Base-by-base conservation (phyloP, 2,888 invertebrate species). In the Oasisia sp. region DNA sequence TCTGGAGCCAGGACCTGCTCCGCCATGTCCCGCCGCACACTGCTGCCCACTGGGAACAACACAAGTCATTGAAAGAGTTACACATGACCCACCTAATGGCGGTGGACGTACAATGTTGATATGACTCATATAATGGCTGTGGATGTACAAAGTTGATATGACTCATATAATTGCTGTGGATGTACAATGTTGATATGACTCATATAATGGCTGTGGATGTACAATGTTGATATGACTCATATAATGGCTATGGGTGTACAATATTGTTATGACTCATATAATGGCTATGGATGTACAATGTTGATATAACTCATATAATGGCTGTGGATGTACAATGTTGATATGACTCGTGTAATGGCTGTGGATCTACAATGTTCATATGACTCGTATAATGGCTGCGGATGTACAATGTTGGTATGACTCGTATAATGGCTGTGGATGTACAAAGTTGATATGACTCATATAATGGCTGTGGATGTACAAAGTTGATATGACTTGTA, bases 1-100 rank as follows among this genome's bases (percentile, higher is more conserved):
- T 95, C 95, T 5, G 93, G 94, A 91, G 74, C 2, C 7, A 74
- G 4, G 74, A 74, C n/a, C 27, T 74, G 74, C 27, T 74, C 74
- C n/a, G 74, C n/a, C 27, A 74, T 27, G 27, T 74, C 74, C 14
- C 7, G 74, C n/a, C 7, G 19, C 74, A 74, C 27, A 19, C 74
- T 74, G 27, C 74, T 74, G 74, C 74, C 74, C 27, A 74, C 74
- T 74, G 74, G 27, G 27, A 74, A 74, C 74, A 74, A n/a, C 74
- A 74, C 19, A 74, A 74, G 74, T 74, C 27, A 19, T 3, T 74
- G 74, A 74, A 4, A 50, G 1, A 14, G 50, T 50, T 19, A 38
- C 38, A 38, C 38, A 38, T 38, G 38, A 38, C 38, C 38, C 38
- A 38, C 38, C 38, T 38, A 38, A 38, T 38, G 38, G 38, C 38